Conservation (phyloP, 2,113 vertebrate genomes). For the Colossoma macropomum region DNA sequence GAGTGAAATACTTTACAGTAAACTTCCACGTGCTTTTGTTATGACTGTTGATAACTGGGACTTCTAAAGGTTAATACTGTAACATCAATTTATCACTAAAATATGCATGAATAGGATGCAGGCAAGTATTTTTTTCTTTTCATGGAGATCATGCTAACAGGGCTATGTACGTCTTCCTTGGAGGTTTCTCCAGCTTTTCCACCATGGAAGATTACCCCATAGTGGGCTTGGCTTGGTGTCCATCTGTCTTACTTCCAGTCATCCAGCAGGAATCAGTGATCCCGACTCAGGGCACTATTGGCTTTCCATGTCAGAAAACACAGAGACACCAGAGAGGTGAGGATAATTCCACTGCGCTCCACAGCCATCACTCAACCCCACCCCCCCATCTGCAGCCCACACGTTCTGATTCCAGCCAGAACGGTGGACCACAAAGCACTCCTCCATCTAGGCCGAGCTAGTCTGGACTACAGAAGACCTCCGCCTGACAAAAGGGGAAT, state of each 20-base stretch:
- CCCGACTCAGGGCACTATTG: constrained; percentile 63
- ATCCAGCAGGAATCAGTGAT: constrained; percentile 66
- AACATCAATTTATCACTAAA: too few relatives aligned
- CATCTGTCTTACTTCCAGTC: constrained; percentile 62
- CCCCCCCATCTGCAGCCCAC: not conserved
- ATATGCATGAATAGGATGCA: too few relatives aligned
- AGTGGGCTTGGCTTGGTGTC: constrained; percentile 40
- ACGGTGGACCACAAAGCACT: constrained; percentile 9
- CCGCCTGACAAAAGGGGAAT: not conserved
- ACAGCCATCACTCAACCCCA: not conserved
- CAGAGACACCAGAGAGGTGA: constrained; percentile 3
- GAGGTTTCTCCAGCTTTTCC: not conserved
- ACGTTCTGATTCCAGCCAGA: constrained; percentile 11
- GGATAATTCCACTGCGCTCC: not conserved
- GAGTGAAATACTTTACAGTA: too few relatives aligned
- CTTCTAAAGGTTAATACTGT: too few relatives aligned
- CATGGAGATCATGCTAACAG: not conserved
- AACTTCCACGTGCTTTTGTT: too few relatives aligned
- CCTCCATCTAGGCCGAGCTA: not conserved
- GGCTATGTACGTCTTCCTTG: not conserved
- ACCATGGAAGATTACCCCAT: not conserved
- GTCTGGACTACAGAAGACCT: not conserved
- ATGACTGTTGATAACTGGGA: too few relatives aligned
- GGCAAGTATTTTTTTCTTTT: too few relatives aligned
- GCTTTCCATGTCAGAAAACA: constrained; percentile 62